These are phyloP conservation scores for Gambusia holbrooki DNA, from an alignment of 2,113 vertebrate species.

Conservation along the genomic window DNA sequence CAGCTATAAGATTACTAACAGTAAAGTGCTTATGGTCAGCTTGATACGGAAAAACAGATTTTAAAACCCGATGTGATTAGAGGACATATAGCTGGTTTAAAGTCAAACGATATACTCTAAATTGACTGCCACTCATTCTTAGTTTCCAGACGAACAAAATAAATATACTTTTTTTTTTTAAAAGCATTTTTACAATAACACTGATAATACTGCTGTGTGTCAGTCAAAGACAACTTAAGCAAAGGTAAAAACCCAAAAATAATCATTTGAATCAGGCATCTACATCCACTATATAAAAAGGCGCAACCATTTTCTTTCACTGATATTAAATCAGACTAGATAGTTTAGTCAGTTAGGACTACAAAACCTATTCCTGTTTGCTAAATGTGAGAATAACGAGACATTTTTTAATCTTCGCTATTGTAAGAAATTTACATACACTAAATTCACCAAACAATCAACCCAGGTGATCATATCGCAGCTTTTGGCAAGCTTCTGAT, in stretches of 20 bases:
- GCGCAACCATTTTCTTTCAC: not conserved
- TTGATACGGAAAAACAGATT: constrained; percentile 36
- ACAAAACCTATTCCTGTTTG: not conserved
- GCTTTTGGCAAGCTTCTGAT: not conserved
- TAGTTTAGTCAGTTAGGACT: not conserved
- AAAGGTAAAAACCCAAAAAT: not conserved
- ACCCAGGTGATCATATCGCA: not conserved
- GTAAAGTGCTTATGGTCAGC: constrained; percentile 23
- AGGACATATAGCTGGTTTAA: constrained; percentile 41
- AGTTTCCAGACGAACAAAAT: constrained; percentile 25
- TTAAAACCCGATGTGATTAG: constrained; percentile 41
- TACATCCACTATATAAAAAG: not conserved
- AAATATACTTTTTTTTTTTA: not conserved
- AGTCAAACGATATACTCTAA: constrained; percentile 39
- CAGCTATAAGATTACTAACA: not conserved
- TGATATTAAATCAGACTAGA: not conserved
- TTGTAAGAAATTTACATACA: not conserved
- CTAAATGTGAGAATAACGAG: not conserved
- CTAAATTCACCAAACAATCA: not conserved
- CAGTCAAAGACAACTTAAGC: not conserved
- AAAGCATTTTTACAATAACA: not conserved
- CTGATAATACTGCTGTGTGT: not conserved
- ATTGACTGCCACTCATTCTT: constrained; percentile 15
- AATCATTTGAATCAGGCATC: not conserved
- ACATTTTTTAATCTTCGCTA: not conserved